Evolutionary conservation across 1,140 invertebrate genomes (phyloP).

Genomic region (Atopsyche davidsoni): DNA sequence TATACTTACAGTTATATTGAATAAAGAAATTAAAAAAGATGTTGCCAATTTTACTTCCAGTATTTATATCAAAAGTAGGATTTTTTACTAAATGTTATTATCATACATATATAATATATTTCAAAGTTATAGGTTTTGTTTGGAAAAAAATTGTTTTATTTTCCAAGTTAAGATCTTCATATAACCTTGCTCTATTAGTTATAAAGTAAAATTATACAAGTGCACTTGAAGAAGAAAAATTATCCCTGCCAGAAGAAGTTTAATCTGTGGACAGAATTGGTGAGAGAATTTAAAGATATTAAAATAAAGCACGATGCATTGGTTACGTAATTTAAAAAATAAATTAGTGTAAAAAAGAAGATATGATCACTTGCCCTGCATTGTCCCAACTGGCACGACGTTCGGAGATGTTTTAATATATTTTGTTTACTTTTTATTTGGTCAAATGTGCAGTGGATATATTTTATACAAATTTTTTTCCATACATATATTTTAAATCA

Average conservation of each 20-base stretch:
- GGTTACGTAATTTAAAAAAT: constrained; percentile 25
- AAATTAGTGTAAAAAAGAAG: constrained; percentile 27
- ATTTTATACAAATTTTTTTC: constrained; percentile 1
- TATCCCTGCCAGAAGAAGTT: constrained; percentile 12
- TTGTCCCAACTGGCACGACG: constrained; percentile 55
- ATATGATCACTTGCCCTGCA: constrained; percentile 27
- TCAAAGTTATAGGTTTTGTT: too few species aligned
- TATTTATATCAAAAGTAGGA: too few species aligned
- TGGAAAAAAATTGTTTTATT: too few species aligned
- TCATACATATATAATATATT: too few species aligned
- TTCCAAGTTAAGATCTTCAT: too few species aligned
- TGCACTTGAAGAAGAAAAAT: not conserved
- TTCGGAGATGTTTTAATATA: constrained; percentile 25
- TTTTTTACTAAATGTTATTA: too few species aligned
- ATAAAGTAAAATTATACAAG: not conserved
- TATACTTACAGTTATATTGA: too few species aligned
- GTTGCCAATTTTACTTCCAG: too few species aligned
- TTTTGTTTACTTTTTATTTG: constrained; percentile 23
- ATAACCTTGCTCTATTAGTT: too few species aligned
- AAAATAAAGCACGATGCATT: constrained; percentile 30
- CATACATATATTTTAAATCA: not conserved
- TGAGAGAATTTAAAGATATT: constrained; percentile 27
- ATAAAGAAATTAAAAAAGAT: too few species aligned
- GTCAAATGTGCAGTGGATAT: constrained; percentile 24
- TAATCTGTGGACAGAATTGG: constrained; percentile 20